Evolutionary conservation across 2,888 invertebrate species (phyloP), one percentile per base, ranked within the genome.

Genomic region (Heteromyza rotundicornis): DNA sequence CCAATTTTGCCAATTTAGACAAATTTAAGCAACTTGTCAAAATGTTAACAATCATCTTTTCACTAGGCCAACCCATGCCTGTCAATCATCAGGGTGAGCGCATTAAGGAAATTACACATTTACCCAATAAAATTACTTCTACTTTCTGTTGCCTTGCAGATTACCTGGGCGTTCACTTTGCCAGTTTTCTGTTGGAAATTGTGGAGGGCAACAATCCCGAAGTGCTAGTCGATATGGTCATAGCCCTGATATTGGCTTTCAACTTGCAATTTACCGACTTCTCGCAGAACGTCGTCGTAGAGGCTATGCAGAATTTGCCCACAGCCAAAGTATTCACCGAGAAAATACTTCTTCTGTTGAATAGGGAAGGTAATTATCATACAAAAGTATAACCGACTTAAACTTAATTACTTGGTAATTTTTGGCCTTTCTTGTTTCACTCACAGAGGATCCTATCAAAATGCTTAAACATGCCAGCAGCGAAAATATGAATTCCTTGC

Each of bases 301-400:
- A 88, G 68, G 89, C 91, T 0, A 83, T 94, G 71, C 89, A 89
- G 70, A 87, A 87, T 57, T 83, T 88, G 64, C 86, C 89, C 47
- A 87, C 89, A 53, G 94, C 95, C 0, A 96, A 96, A 84, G 89
- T 88, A 1, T 94, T 97, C 76, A 95, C 95, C 2, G 96, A 96
- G 81, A 96, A 96, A 83, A 87, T 95, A 55, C 85, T 97, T 53
- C 84, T 95, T 58, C 85, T 96, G 56, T 86, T 96, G 10, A 96
- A 97, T 81, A 87, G 96, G 74, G 96, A 95, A 90, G 95, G 94
- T 93, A 82, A n/a, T n/a, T n/a, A n/a, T n/a, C n/a, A n/a, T n/a
- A n/a, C n/a, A n/a, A n/a, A n/a, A n/a, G n/a, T n/a, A n/a, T n/a
- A n/a, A n/a, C n/a, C 10, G 10, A 1, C 19, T n/a, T n/a, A 47